These are phyloP conservation scores for Trichonephila inaurata DNA, from an alignment of 1,140 invertebrate species.

Conservation along the genomic window DNA sequence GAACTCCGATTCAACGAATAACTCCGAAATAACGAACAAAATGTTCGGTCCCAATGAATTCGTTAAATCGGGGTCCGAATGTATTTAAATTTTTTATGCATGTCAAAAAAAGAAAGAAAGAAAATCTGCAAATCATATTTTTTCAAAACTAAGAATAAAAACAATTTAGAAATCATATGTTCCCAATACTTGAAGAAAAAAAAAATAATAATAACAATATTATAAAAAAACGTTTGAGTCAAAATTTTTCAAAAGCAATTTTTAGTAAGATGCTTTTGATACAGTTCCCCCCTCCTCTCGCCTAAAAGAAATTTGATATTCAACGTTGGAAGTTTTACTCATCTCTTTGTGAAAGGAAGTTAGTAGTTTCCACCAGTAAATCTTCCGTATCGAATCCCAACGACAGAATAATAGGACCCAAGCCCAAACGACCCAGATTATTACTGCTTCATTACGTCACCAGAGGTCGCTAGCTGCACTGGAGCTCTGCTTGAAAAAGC, in stretches of 20 bases:
- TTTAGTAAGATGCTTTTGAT: not conserved
- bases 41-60: too few species aligned
- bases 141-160: too few species aligned
- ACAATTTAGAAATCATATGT: too few species aligned
- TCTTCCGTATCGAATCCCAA: slow-evolving; percentile 31
- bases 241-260: not conserved
- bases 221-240: not conserved
- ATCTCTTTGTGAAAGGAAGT: not conserved
- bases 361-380: slow-evolving; percentile 49
- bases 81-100: too few species aligned
- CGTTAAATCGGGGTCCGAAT: too few species aligned
- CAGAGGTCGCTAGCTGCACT: slow-evolving; percentile 44
- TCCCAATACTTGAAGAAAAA: not conserved
- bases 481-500: not conserved
- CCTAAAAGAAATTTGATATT: slow-evolving; percentile 24
- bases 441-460: slow-evolving; percentile 68
- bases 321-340: not conserved
- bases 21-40: too few species aligned
- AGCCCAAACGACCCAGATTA: slow-evolving; percentile 62
- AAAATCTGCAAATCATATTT: too few species aligned
- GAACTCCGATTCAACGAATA: too few species aligned
- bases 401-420: slow-evolving; percentile 58
- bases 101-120: too few species aligned
- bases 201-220: not conserved
- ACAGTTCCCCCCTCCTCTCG: not conserved